These are phyloP conservation scores for Mamestra brassicae DNA, from an alignment of 2,888 invertebrate species.

Conservation along the genomic window DNA sequence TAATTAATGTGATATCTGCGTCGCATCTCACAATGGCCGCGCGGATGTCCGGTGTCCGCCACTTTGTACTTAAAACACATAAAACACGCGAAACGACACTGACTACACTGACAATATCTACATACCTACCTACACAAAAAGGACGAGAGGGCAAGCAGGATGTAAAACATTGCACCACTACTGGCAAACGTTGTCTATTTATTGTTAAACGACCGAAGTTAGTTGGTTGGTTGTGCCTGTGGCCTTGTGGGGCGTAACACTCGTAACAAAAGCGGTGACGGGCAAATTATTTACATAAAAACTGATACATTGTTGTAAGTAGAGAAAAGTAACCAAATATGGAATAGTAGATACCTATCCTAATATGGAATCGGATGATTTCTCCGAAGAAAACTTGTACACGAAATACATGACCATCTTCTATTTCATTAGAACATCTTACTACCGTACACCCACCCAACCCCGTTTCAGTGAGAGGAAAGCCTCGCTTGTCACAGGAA, in stretches of 20 bases:
- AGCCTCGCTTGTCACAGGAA: no score
- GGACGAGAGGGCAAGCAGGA: slow-evolving; percentile 73
- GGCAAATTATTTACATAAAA: slow-evolving; percentile 49
- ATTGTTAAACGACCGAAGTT: slow-evolving; percentile 70
- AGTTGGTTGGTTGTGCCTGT: slow-evolving; percentile 58
- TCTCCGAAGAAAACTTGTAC: no score
- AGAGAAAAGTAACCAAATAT: no score
- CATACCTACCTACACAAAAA: slow-evolving; percentile 69
- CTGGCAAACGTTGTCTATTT: slow-evolving; percentile 71
- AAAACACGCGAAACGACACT: slow-evolving; percentile 77
- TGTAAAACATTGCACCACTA: slow-evolving; percentile 74
- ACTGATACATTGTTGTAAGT: slow-evolving; percentile 24
- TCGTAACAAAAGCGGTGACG: slow-evolving; percentile 35
- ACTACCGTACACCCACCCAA: no score
- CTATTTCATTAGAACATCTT: no score
- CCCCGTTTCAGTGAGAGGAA: no score
- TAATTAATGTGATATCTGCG: slow-evolving; percentile 71
- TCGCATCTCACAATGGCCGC: slow-evolving; percentile 74
- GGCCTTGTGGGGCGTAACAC: slow-evolving; percentile 32
- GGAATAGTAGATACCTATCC: no score
- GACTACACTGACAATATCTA: slow-evolving; percentile 25
- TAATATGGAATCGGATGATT: no score
- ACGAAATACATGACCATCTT: no score
- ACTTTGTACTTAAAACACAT: slow-evolving; percentile 66
- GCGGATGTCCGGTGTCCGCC: slow-evolving; percentile 79